These are phyloP conservation scores for Ailuropoda melanoleuca DNA, from an alignment of 2,113 vertebrate genomes.

Conservation along the genomic window DNA sequence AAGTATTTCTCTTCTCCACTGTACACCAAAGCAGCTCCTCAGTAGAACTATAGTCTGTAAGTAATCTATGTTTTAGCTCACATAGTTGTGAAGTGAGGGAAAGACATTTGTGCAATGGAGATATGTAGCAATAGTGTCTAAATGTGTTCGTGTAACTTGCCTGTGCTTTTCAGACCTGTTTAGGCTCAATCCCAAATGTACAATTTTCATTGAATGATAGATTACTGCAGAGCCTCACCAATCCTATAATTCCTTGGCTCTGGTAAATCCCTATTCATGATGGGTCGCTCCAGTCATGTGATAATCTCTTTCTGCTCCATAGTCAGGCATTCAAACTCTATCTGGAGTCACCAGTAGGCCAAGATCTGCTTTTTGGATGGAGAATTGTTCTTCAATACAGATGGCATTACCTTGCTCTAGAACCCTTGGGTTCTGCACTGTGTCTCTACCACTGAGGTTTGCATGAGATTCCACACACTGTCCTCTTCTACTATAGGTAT, in stretches of 20 bases:
- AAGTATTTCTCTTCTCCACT: background rate
- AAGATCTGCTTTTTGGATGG: background rate
- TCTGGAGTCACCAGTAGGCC: background rate
- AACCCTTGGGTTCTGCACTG: background rate
- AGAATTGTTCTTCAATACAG: background rate
- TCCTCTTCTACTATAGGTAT: background rate
- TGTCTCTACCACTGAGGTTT: background rate
- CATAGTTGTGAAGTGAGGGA: background rate
- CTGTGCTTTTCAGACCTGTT: background rate
- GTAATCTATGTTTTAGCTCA: background rate
- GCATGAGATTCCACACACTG: background rate
- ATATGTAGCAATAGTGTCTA: background rate
- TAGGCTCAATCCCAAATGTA: background rate
- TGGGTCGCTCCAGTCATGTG: background rate
- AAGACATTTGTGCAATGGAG: background rate
- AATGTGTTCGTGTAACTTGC: background rate
- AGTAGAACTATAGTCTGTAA: background rate
- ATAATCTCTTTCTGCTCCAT: background rate
- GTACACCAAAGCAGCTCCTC: background rate
- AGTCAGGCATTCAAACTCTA: background rate
- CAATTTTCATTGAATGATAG: background rate
- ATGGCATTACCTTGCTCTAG: background rate
- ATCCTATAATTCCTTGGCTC: background rate
- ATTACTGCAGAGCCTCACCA: background rate
- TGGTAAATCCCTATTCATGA: background rate